These are phyloP conservation scores for Dicaeum eximium DNA, from an alignment of 2,113 vertebrate species.

Conservation along the genomic window DNA sequence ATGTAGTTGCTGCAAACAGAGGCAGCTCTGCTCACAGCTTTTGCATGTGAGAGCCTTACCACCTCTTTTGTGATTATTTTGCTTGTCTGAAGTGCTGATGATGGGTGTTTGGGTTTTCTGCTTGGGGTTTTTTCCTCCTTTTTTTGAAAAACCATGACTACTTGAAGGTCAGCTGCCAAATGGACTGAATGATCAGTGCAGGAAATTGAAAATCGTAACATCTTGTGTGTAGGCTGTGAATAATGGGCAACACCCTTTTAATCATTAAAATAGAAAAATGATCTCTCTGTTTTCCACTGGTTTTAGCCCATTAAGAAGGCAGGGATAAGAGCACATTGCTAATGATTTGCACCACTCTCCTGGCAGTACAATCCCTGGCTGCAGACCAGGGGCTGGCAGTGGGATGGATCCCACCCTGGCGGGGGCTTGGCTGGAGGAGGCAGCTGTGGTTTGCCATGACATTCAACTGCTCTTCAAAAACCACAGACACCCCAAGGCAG, in stretches of 20 bases:
- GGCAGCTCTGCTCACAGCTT: not conserved
- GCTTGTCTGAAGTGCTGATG: not conserved
- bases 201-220: not conserved
- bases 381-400: not conserved
- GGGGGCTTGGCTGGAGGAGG: not conserved
- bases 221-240: not conserved
- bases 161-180: not conserved
- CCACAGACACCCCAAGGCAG: not conserved
- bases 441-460: not conserved
- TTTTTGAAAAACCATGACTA: not conserved
- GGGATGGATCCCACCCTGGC: not conserved
- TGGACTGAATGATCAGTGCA: not conserved
- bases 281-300: not conserved
- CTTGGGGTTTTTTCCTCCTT: rapidly evolving
- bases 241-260: not conserved
- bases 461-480: not conserved
- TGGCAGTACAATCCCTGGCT: not conserved
- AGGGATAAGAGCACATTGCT: not conserved
- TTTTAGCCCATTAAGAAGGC: not conserved
- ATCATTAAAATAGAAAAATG: not conserved
- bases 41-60: not conserved
- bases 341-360: not conserved
- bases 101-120: not conserved
- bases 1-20: not conserved
- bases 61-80: not conserved